These are phyloP conservation scores for Ethmia dodecea DNA, from an alignment of 2,888 invertebrate species.

Conservation along the genomic window DNA sequence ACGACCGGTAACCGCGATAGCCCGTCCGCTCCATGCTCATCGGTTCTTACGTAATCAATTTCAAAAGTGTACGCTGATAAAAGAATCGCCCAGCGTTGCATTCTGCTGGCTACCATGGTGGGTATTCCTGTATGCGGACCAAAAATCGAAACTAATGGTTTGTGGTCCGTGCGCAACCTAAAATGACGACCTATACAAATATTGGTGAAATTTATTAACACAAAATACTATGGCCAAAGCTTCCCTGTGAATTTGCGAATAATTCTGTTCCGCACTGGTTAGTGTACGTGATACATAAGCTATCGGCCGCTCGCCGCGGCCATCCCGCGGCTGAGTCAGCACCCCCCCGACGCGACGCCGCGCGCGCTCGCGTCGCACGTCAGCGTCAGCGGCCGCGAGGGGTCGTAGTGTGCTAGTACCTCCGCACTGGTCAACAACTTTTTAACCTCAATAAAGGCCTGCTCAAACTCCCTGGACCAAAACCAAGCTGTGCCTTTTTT, in stretches of 20 bases:
- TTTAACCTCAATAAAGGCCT: constrained; percentile 9
- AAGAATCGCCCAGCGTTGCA: no score
- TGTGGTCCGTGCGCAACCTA: no score
- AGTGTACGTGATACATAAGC: constrained; percentile 11
- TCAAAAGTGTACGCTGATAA: no score
- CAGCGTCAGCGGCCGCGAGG: background rate
- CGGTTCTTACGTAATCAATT: no score
- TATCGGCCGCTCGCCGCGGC: constrained; percentile 12
- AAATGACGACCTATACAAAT: no score
- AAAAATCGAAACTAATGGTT: no score
- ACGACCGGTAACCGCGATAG: no score
- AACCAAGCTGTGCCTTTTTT: background rate
- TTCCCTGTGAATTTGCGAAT: constrained; percentile 13
- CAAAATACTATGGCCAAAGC: constrained; percentile 14
- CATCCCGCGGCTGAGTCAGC: constrained; percentile 3
- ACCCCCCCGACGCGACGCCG: constrained; percentile 4
- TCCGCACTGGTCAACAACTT: background rate
- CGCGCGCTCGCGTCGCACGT: constrained; percentile 6
- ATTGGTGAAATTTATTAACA: constrained; percentile 23
- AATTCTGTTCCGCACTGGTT: constrained; percentile 8
- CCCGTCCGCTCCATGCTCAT: no score
- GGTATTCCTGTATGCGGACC: no score
- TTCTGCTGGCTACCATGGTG: no score
- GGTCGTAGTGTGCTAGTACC: constrained; percentile 7
- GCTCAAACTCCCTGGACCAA: constrained; percentile 1